Percentiles rank a stretch among this genome's conserved stretches.
Evolutionary conservation across 2,888 invertebrate genomes (phyloP).

Genomic region (Heteromyza rotundicornis): DNA sequence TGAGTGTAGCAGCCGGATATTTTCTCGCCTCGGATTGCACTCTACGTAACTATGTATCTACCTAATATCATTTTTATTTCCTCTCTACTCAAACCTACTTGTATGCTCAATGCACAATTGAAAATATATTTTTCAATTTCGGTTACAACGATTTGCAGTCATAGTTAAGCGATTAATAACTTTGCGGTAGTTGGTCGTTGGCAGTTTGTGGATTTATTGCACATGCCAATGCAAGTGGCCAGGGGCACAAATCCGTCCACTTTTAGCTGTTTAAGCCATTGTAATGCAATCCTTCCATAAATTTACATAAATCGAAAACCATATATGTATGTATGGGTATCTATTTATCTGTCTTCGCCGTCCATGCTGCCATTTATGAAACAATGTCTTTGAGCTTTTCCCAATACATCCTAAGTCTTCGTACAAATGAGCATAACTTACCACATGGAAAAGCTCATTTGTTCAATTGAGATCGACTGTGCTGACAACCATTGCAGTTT

Average conservation of each 20-base stretch:
- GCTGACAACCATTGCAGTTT: neutral
- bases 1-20: neutral
- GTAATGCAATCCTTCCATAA: constrained; percentile 19
- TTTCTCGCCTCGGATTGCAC: neutral
- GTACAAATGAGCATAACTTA: constrained; percentile 52
- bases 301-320: constrained; percentile 14
- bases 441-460: constrained; percentile 20
- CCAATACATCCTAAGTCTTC: neutral
- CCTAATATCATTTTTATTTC: no score
- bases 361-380: neutral
- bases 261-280: constrained; percentile 16
- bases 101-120: no score
- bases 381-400: neutral
- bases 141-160: constrained; percentile 5
- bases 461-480: neutral
- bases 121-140: no score
- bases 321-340: neutral
- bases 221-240: neutral
- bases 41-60: no score
- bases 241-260: neutral
- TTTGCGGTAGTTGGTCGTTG: neutral
- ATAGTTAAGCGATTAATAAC: constrained; percentile 23
- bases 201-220: constrained; percentile 19
- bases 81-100: no score
- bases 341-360: neutral